A percentile compares a stretch with the other conserved stretches of the same genome.
phyloP scores from a whole-genome alignment of 1,140 invertebrate species.

The Parasteatoda tepidariorum region DNA sequence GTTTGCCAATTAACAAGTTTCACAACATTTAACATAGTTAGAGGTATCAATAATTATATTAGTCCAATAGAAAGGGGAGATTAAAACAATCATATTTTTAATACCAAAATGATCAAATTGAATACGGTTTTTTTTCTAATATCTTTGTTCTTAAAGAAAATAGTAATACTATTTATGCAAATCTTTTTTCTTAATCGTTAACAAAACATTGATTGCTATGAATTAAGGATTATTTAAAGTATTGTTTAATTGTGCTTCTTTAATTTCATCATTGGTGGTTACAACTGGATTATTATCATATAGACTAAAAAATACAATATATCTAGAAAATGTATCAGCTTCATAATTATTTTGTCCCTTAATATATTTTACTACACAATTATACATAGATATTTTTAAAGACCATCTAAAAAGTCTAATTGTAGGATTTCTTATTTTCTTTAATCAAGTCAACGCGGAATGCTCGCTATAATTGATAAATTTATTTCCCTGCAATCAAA shows the following conservation, averaged over 20 bases:
- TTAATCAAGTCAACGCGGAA: neutral
- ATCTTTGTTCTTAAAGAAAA: constrained; percentile 1
- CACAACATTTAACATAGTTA: no score
- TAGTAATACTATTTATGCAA: neutral
- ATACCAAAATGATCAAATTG: neutral
- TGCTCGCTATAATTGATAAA: neutral
- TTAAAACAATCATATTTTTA: neutral
- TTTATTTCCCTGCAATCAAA: neutral
- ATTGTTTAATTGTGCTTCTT: neutral
- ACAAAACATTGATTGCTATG: neutral
- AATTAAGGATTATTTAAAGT: neutral
- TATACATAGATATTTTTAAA: neutral
- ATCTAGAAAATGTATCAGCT: neutral
- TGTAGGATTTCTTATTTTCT: neutral
- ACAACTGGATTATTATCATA: neutral
- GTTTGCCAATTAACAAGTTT: neutral
- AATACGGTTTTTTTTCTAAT: neutral
- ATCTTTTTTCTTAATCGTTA: neutral
- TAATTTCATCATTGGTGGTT: neutral
- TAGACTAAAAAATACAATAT: neutral
- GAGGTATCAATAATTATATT: neutral
- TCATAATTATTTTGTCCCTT: neutral
- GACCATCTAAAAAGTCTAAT: neutral
- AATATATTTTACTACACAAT: neutral
- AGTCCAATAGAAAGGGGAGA: neutral